Base-by-base conservation (phyloP, 2,797 vertebrate genomes). In the Cynopterus sphinx region DNA sequence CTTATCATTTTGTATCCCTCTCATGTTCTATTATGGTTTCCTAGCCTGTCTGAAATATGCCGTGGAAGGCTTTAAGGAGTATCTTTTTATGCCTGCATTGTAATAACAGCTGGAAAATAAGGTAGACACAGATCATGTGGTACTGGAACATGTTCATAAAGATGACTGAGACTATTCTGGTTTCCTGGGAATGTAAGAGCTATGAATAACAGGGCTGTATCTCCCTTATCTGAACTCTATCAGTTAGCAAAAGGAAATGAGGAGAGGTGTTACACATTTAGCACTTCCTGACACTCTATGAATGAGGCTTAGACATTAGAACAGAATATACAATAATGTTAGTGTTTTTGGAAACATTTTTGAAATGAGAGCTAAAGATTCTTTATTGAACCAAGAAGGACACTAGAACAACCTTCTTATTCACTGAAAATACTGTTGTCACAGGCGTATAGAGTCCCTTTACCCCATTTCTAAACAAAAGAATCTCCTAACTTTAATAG, bases 391-490 rank as follows among this genome's bases (percentile, higher is more conserved):
- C n/a, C 73, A 63, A 79, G 19, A 49, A 22, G 6, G 74, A 74
- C 8, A 88, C 39, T 82, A 26, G 12, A 75, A 67, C 16, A 21
- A n/a, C 17, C 9, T 93, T 26, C 31, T 74, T 79, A 75, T 79
- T 92, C 19, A 78, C 77, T 79, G n/a, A 75, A 51, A 39, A 77
- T 7, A 39, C 24, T 55, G 9, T 83, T 90, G 16, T 94, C 28
- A 67, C 4, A 75, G 68, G 26, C 55, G 3, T 43, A 7, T 90
- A 39, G 51, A 82, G 26, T 51, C 31, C 46, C 43, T 77, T 91
- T 93, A 88, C 57, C 17, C 11, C 17, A 81, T 67, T 77, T 87
- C 24, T 88, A 92, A 94, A 55, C 43, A 41, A 71, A 92, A 92
- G 16, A 67, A 31, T 73, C 15, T 8, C 19, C 21, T 96, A 77